Base-by-base conservation (phyloP, 2,888 invertebrate species). In the Nematopogon swammerdamellus region DNA sequence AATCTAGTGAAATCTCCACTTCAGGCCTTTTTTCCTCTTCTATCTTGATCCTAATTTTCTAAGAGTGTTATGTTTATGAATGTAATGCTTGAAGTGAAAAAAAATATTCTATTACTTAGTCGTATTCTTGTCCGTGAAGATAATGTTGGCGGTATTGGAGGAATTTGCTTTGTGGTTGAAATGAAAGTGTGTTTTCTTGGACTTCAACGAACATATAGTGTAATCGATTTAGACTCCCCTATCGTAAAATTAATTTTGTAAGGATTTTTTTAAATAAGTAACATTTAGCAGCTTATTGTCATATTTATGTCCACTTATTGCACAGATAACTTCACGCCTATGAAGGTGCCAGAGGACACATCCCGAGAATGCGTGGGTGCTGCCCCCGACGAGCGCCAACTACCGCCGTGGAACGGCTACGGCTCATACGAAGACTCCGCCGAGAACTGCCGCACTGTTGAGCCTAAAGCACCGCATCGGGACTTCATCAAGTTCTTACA, bases 391-490 rank as follows among this genome's bases (percentile, higher is more conserved):
- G 69, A 80, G 18, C 67, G 83, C 1, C 68, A 82, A 55, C 63
- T 90, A 45, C 95, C 95, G 0, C 95, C 95, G 0, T 95, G 92
- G 85, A 95, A 95, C 63, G 95, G 95, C 2, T 94, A 87, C 70
- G 96, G 96, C 0, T 85, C 88, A 0, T 90, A 92, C 62, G 93
- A 93, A 53, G 95, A 96, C 64, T 95, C 95, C 0, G 89, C 93
- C 8, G 89, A 89, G 56, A 95, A 94, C 63, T 95, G 95, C 62
- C 83, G 86, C 47, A 87, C 87, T 0, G 85, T 95, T 1, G 85
- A 90, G 57, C 91, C 92, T 0, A 90, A 89, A 63, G 79, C 91
- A 1, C 91, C 91, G 0, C 85, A 86, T 57, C 77, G 82, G 8
- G 90, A 94, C 66, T 89, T 92, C 58, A 83, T 88, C 50, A 92